These are phyloP conservation scores for Plagodis pulveraria DNA, from an alignment of 2,888 invertebrate species.

Conservation along the genomic window DNA sequence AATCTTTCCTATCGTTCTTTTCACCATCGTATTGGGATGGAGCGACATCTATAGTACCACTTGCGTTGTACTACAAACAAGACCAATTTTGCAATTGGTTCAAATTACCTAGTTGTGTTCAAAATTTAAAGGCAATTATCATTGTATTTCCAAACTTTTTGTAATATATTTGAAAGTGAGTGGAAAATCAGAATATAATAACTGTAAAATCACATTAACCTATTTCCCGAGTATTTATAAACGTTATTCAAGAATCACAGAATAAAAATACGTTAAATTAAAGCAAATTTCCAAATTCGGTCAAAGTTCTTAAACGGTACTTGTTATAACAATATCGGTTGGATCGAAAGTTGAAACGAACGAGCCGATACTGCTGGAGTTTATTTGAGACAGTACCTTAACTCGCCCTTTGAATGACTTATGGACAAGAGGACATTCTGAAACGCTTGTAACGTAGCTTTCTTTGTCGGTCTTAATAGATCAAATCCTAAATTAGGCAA, in stretches of 20 bases:
- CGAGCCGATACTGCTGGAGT: conserved; percentile 3
- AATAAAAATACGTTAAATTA: conserved; percentile 40
- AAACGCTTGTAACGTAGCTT: background rate
- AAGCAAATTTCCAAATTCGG: conserved; percentile 30
- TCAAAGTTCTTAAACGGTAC: conserved; percentile 23
- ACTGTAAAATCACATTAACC: no score
- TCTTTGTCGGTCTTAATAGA: background rate
- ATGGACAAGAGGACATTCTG: background rate
- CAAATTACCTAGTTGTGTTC: no score
- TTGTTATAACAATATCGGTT: conserved; percentile 29
- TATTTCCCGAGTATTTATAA: background rate
- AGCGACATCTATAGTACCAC: no score
- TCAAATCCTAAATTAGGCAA: background rate
- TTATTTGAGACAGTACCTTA: conserved; percentile 10
- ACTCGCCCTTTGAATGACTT: background rate
- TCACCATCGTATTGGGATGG: no score
- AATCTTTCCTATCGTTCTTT: no score
- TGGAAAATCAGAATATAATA: no score
- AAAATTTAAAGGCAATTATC: no score
- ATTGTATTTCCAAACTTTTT: no score
- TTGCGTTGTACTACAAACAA: no score
- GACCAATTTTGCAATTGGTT: no score
- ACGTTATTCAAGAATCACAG: conserved; percentile 7
- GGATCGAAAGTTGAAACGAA: conserved; percentile 22
- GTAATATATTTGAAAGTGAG: no score